These are phyloP conservation scores for Pangasius macronema DNA, from an alignment of 2,797 vertebrate genomes.

Conservation along the genomic window DNA sequence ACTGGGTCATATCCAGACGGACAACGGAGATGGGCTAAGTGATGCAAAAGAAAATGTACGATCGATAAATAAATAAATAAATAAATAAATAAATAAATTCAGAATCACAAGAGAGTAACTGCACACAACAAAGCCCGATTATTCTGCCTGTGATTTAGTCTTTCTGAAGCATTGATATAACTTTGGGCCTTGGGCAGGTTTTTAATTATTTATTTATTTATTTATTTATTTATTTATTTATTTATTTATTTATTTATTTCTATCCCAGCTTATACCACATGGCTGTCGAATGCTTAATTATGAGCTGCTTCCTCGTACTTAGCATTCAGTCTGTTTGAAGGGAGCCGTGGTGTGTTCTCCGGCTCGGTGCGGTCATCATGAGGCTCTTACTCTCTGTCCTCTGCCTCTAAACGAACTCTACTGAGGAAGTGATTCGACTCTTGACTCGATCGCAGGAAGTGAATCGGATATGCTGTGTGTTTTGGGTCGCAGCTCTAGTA, in stretches of 20 bases:
- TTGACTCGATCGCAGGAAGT: background rate
- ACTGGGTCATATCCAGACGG: slow-evolving; percentile 25
- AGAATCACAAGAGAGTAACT: background rate
- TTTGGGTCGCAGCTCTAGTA: background rate
- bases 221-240: background rate
- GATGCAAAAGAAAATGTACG: slow-evolving; percentile 27
- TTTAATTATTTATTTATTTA: background rate
- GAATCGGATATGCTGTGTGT: background rate
- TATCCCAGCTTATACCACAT: background rate
- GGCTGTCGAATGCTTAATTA: background rate
- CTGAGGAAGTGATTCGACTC: background rate
- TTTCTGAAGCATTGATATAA: background rate
- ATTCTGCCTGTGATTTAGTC: background rate
- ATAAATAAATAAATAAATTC: background rate
- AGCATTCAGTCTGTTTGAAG: background rate
- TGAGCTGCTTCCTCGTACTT: background rate
- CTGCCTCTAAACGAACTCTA: background rate
- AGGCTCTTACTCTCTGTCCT: background rate
- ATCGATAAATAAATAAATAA: background rate
- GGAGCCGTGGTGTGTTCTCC: background rate
- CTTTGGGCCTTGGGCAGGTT: background rate
- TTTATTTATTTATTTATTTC: background rate
- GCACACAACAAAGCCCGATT: background rate
- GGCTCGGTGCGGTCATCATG: no score
- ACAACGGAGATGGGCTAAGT: slow-evolving; percentile 8